Conservation (phyloP, 2,797 vertebrate species). For the Synanceia verrucosa region DNA sequence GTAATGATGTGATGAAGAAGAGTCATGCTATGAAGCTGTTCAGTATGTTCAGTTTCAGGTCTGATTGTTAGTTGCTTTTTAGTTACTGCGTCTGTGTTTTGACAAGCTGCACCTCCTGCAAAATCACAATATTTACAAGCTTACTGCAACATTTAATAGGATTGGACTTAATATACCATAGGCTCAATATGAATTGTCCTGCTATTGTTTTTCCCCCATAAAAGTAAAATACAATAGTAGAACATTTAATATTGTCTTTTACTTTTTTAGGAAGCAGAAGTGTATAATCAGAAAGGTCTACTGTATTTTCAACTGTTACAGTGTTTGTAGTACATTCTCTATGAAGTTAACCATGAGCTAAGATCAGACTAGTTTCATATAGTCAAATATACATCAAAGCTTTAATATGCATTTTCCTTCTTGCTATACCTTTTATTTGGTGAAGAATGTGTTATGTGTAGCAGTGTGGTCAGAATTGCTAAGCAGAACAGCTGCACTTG, state of each 20-base stretch:
- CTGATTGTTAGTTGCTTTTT: background rate
- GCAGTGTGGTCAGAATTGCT: conserved; percentile 33
- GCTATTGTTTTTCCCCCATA: no score
- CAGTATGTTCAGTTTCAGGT: conserved; percentile 28
- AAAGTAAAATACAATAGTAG: no score
- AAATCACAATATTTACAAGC: conserved; percentile 1
- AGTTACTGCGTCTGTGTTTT: background rate
- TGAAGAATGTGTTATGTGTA: conserved; percentile 6
- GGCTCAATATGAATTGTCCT: background rate
- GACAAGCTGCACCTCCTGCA: background rate
- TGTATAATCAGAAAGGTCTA: background rate
- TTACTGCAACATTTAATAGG: background rate
- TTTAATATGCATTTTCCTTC: background rate
- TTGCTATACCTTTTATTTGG: background rate
- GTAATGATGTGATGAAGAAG: conserved; percentile 42
- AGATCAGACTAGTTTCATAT: background rate
- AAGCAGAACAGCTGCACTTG: conserved; percentile 25
- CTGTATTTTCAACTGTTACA: background rate
- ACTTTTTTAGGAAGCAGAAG: background rate
- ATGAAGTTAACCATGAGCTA: no score
- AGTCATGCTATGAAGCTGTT: conserved; percentile 25
- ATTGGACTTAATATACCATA: background rate
- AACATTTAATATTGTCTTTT: background rate
- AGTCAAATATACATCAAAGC: background rate
- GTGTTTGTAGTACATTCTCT: no score